Base-by-base conservation (phyloP, 2,888 invertebrate species). In the Gymnocheta viridis region DNA sequence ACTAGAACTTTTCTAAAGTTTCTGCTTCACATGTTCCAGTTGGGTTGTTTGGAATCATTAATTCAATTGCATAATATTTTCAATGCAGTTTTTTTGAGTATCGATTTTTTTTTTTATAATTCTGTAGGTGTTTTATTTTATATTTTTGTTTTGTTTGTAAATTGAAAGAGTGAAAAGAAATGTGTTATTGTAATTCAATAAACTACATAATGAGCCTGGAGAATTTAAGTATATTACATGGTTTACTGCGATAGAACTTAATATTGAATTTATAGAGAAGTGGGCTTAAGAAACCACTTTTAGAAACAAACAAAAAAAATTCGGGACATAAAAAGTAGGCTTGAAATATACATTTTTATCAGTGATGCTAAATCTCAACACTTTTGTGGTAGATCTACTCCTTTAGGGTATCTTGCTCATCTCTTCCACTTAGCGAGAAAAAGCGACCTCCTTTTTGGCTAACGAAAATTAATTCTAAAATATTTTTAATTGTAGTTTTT, bases 21-120 rank as follows among this genome's bases (percentile, higher is more conserved):
- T 64, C 44, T 17, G n/a, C 67, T 1, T n/a, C 27, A 44, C 2
- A 32, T 44, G 47, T 72, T 72, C 47, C 58, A 47, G 12, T 72
- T 47, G 72, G 72, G 22, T 56, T 41, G 9, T 19, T 29, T 19
- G 6, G 2, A 22, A 24, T n/a, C 12, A 22, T 58, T 72, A 60
- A 44, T 47, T 58, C 58, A 44, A 60, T 72, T 58, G 58, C 58
- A 47, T 44, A 72, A 58, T 58, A 58, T 58, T 41, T 56, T 19
- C 29, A 70, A 58, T 58, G 32, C 9, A 44, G 44, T 32, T 44
- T 32, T 9, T 9, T 32, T 54, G 17, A 14, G 6, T 58, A 72
- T 72, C 47, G 44, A 44, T 72, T 60, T 58, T 58, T 38, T 56
- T 24, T 22, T 4, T 10, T 54, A 4, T 2, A 5, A 47, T 32